phyloP scores from a whole-genome alignment of 1,140 invertebrate species.

The Drosophila dunni region DNA sequence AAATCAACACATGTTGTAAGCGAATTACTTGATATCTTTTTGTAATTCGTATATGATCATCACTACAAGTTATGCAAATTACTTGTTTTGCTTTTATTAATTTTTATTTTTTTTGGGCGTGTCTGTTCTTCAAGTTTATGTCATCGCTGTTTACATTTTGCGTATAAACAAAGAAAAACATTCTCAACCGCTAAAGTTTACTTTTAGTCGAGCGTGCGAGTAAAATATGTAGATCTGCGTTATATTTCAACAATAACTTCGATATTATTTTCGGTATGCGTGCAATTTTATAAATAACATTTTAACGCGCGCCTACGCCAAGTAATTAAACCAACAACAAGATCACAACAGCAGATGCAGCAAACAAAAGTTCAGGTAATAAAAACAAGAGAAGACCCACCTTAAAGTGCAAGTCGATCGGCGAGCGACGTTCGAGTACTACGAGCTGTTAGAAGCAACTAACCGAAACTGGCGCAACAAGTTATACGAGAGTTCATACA shows the following conservation, averaged over 20 bases:
- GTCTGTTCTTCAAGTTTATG: slow-evolving; percentile 20
- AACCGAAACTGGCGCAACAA: slow-evolving; percentile 73
- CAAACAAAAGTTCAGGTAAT: slow-evolving; percentile 21
- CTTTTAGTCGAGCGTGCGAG: neutral
- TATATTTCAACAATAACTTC: neutral
- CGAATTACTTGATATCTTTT: neutral
- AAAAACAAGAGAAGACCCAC: slow-evolving; percentile 34
- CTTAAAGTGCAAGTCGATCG: slow-evolving; percentile 26
- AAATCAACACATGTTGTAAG: neutral
- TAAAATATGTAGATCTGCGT: neutral
- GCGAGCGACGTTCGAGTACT: slow-evolving; percentile 40
- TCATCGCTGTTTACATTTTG: slow-evolving; percentile 5
- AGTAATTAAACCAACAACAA: slow-evolving; percentile 29
- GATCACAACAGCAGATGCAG: slow-evolving; percentile 24
- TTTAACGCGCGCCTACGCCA: slow-evolving; percentile 50
- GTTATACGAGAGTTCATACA: slow-evolving; percentile 41
- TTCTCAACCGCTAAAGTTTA: neutral
- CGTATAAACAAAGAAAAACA: slow-evolving; percentile 22
- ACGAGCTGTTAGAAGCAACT: slow-evolving; percentile 43
- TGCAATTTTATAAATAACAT: slow-evolving; percentile 47
- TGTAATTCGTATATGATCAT: slow-evolving; percentile 4
- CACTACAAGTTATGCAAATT: slow-evolving; percentile 18
- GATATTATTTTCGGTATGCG: slow-evolving; percentile 19
- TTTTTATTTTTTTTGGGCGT: slow-evolving; percentile 6
- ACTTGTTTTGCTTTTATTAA: neutral